Conservation (phyloP, 2,113 vertebrate species). For the Lepus americanus region DNA sequence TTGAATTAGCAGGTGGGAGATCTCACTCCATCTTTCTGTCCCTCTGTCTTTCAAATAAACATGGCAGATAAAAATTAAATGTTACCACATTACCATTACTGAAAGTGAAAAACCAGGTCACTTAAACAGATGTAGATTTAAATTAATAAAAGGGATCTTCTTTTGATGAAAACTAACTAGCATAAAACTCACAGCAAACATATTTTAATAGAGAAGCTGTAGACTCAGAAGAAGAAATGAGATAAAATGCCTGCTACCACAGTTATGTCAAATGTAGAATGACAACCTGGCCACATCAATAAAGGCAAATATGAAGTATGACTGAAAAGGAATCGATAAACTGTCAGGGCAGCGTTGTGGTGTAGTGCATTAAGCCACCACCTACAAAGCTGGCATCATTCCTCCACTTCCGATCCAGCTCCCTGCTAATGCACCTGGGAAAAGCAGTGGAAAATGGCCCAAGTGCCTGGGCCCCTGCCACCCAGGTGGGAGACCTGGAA, state of each 20-base stretch:
- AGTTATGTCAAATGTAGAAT: conserved; percentile 23
- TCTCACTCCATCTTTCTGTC: no score
- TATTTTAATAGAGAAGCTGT: conserved; percentile 21
- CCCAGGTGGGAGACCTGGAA: no score
- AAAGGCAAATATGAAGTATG: neutral
- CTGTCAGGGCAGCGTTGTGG: neutral
- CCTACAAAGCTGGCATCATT: no score
- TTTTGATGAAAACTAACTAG: neutral
- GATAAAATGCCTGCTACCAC: conserved; percentile 3
- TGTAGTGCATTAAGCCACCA: no score
- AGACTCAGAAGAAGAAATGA: conserved; percentile 50
- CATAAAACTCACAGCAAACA: neutral
- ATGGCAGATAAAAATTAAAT: neutral
- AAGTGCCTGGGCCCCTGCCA: no score
- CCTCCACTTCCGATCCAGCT: no score
- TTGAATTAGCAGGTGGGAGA: no score
- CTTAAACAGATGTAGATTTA: conserved; percentile 25
- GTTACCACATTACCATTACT: conserved; percentile 13
- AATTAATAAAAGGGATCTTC: neutral
- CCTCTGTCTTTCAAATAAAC: no score
- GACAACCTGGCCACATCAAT: neutral
- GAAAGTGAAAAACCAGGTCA: conserved; percentile 25
- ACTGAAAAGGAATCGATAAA: conserved; percentile 16
- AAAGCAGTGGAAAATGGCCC: no score
- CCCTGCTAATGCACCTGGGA: no score